These are phyloP conservation scores for Aphaenogaster rudis DNA, from an alignment of 1,140 invertebrate species.

Conservation along the genomic window DNA sequence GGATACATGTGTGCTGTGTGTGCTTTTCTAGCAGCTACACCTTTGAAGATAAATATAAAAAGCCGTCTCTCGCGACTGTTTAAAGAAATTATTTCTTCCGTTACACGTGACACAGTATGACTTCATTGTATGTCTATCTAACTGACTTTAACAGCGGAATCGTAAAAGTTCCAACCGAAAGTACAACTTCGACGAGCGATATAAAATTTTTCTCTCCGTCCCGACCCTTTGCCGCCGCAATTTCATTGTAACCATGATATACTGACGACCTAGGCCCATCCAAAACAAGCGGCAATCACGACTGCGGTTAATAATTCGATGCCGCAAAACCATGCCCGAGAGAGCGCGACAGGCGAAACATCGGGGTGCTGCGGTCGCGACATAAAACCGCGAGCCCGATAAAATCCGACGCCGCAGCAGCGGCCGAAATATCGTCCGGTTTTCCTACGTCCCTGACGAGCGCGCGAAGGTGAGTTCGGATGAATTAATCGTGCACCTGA, in stretches of 20 bases:
- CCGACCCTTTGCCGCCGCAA: slow-evolving; percentile 20
- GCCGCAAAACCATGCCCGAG: slow-evolving; percentile 67
- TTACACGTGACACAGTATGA: not conserved
- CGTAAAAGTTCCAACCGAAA: not conserved
- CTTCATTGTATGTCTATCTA: not conserved
- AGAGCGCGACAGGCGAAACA: slow-evolving; percentile 75
- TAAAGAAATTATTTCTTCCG: not conserved
- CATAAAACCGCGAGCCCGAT: slow-evolving; percentile 79
- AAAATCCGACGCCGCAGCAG: slow-evolving; percentile 76
- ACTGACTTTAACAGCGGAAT: not conserved
- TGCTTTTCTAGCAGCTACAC: slow-evolving; percentile 1
- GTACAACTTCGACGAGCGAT: not conserved
- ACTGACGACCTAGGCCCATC: slow-evolving; percentile 72
- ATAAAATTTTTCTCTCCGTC: slow-evolving; percentile 8
- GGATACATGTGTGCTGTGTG: not conserved
- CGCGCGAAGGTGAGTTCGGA: slow-evolving; percentile 79
- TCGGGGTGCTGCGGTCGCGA: slow-evolving; percentile 76
- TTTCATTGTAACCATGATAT: slow-evolving; percentile 67
- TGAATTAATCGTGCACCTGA: slow-evolving; percentile 71
- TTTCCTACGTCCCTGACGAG: slow-evolving; percentile 73
- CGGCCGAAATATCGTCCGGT: slow-evolving; percentile 78
- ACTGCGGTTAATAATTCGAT: slow-evolving; percentile 81
- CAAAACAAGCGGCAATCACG: slow-evolving; percentile 81
- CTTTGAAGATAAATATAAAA: not conserved
- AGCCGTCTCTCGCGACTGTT: not conserved